Conservation (phyloP, 2,797 vertebrate genomes). For the Lagocephalus sceleratus region DNA sequence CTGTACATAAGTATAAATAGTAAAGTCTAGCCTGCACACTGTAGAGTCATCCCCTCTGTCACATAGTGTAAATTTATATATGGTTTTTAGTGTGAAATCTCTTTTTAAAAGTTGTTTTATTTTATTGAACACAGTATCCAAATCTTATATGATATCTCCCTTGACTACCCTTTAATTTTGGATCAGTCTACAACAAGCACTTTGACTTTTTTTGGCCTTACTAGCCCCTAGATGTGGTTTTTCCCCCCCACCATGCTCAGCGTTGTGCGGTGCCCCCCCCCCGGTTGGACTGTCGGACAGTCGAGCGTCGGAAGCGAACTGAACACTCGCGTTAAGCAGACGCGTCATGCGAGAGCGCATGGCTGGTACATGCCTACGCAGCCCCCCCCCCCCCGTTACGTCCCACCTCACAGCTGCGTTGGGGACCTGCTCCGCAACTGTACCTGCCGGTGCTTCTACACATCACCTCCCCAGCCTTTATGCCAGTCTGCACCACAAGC, state of each 20-base stretch:
- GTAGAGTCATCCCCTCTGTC: conserved; percentile 33
- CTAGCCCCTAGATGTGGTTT: neutral
- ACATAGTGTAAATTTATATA: conserved; percentile 55
- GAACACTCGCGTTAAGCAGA: conserved; percentile 49
- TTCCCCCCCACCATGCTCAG: neutral
- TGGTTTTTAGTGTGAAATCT: conserved; percentile 26
- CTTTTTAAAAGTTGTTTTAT: neutral
- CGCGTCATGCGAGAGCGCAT: conserved; percentile 37
- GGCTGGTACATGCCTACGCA: conserved; percentile 46
- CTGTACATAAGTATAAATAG: conserved; percentile 56
- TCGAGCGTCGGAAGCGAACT: conserved; percentile 29
- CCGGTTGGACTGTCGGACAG: conserved; percentile 5
- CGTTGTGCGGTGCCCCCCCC: conserved; percentile 3
- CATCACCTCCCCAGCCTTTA: too few relatives aligned
- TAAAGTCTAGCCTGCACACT: conserved; percentile 52
- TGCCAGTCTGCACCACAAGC: too few relatives aligned
- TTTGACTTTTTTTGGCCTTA: conserved; percentile 22
- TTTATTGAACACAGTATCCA: conserved; percentile 32
- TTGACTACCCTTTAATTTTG: conserved; percentile 13
- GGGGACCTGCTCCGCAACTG: conserved; percentile 3
- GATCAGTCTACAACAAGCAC: conserved; percentile 24
- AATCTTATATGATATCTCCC: conserved; percentile 15
- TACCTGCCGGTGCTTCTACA: too few relatives aligned
- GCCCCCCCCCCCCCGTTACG: conserved; percentile 33
- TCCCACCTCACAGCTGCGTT: neutral